Percentiles rank a stretch among this genome's conserved stretches.
Evolutionary conservation across 2,113 vertebrate species (phyloP).

Genomic region (Odontophorus gujanensis): DNA sequence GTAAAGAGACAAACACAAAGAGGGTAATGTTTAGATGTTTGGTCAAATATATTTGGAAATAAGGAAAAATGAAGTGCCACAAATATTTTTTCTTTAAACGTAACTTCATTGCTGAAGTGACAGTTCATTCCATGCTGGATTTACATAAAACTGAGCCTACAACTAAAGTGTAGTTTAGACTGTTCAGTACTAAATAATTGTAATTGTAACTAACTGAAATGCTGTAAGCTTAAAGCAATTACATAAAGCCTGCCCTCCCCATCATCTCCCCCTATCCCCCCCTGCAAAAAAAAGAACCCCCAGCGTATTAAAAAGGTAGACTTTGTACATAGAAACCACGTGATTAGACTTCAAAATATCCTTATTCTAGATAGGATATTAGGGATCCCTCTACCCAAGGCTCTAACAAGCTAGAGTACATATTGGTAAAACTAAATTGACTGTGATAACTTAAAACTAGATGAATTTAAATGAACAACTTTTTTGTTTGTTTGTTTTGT

Average conservation of each 20-base stretch:
- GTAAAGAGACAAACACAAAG: not conserved
- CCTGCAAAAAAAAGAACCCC: not conserved
- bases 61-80: not conserved
- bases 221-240: not conserved
- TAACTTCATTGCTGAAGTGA: not conserved
- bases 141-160: not conserved
- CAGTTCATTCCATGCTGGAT: not conserved
- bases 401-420: not conserved
- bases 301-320: not conserved
- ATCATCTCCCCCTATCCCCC: too few relatives aligned
- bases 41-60: constrained; percentile 40
- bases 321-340: not conserved
- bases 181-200: not conserved
- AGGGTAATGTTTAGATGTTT: not conserved
- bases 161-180: not conserved
- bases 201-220: not conserved
- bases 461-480: not conserved
- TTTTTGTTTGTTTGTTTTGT: not conserved
- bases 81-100: not conserved
- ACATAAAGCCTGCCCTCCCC: not conserved
- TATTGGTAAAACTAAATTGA: not conserved
- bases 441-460: not conserved
- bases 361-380: not conserved
- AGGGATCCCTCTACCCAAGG: not conserved
- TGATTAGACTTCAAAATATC: not conserved